Evolutionary conservation across 2,888 invertebrate species (phyloP), one percentile per base, ranked within the genome.

Genomic region (Sesamia inferens): DNA sequence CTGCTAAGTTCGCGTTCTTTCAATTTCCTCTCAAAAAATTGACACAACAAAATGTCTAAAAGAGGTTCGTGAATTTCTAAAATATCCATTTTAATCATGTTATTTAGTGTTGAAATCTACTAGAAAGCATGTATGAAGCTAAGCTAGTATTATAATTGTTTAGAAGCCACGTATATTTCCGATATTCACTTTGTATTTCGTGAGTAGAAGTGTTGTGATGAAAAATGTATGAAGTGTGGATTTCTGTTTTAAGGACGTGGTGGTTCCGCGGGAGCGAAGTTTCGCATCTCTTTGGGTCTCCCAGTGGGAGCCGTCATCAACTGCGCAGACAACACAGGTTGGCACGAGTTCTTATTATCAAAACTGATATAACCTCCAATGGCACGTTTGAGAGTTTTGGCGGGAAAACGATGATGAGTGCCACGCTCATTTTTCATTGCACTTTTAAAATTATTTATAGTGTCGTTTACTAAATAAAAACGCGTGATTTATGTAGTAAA

Each of bases 281-380:
- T 99, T 97, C 98, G 99, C 94, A 99, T 99, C 95, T 99, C 99
- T 85, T 97, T 99, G 94, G 99, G 99, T 98, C 97, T 99, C 94
- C 99, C 99, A 88, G 99, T 99, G 83, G 99, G 99, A 88, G 99
- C 99, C 84, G 99, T 99, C 71, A 99, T 99, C 94, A 99, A 99
- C 96, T 99, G 99, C 96, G 99, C 99, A 86, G 99, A 99, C 95
- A 99, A 99, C 96, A 99, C 99, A 94, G 99, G 99, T 99, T 94
- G 94, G 81, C 86, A 79, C 77, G 78, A 84, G 86, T 89, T 86
- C 86, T 81, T 87, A 85, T 74, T 79, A 71, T 55, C 57, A 76
- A 82, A 77, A 83, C 80, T 79, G 88, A 89, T 89, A 89, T 95
- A 96, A 96, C 95, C 95, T 94, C 81, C 76, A 87, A 87, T 68